Evolutionary conservation across 2,888 invertebrate genomes (phyloP).

Genomic region (Nymphalis urticae): DNA sequence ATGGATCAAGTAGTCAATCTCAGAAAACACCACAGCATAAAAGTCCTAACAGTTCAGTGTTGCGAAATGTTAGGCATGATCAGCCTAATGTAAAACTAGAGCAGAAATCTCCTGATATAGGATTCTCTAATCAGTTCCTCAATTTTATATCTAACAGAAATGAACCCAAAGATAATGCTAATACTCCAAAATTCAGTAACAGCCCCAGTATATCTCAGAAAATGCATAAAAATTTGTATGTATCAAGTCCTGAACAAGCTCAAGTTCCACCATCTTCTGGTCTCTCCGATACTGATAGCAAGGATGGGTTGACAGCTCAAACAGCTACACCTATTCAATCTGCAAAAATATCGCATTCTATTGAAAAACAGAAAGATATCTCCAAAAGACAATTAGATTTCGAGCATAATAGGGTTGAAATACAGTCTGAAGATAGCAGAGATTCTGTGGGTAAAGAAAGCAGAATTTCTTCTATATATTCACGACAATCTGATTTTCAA

Average conservation of each 20-base stretch:
- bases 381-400: constrained; percentile 78
- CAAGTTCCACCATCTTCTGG: constrained; percentile 78
- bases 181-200: constrained; percentile 78
- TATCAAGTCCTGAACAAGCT: constrained; percentile 77
- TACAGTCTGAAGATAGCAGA: constrained; percentile 77
- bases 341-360: constrained; percentile 63
- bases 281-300: constrained; percentile 75
- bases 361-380: constrained; percentile 74
- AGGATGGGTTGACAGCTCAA: constrained; percentile 75
- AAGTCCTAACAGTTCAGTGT: constrained; percentile 65
- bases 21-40: constrained; percentile 58
- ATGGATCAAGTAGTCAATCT: constrained; percentile 49
- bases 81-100: constrained; percentile 68
- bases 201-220: constrained; percentile 78
- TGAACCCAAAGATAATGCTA: constrained; percentile 79
- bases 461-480: constrained; percentile 71
- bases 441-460: constrained; percentile 77
- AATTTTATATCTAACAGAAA: constrained; percentile 77
- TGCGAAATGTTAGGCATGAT: constrained; percentile 74
- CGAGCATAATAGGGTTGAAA: constrained; percentile 65
- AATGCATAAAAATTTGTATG: constrained; percentile 79
- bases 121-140: constrained; percentile 76
- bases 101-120: constrained; percentile 71
- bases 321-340: constrained; percentile 71
- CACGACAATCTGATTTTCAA: constrained; percentile 72